Evolutionary conservation across 37 sponge, comb jelly and placozoan genomes (phyloP), one percentile per base, ranked within the genome.

Genomic region (Lycopodina hypogea): DNA sequence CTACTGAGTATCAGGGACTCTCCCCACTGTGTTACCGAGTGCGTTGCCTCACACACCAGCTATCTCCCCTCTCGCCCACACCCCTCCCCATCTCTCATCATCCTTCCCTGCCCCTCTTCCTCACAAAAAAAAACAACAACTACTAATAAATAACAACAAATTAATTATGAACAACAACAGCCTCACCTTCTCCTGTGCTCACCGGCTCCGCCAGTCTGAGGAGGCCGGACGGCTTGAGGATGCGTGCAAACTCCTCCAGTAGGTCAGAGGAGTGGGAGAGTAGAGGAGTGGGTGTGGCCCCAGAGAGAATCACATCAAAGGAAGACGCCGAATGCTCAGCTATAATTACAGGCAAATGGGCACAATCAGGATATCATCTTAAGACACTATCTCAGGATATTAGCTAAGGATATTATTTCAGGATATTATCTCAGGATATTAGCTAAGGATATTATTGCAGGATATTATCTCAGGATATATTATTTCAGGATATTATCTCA

Each of bases 161-260:
- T n/a, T n/a, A n/a, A n/a, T n/a, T n/a, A n/a, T n/a, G n/a, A n/a
- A n/a, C n/a, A n/a, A n/a, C n/a, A 21, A 24, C 24, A 3, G 35
- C 18, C 66, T 30, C 32, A 65, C 66, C 66, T 45, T 45, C 48
- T 65, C 32, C 48, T 24, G 42, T 70, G 23, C 63, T 66, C 3
- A 83, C 74, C 1, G 93, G 88, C 59, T 95, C 93, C 56, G 66
- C 32, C 24, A 95, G 29, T 7, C 71, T 23, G 45, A 96, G 55
- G 22, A 42, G 66, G 32, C 93, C 96, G 8, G 88, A 80, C 2
- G 96, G 88, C 45, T 87, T 90, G 32, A 96, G 68, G 4, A 96
- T 30, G 14, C 96, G 76, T 11, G 84, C 88, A 37, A 90, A 35
- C 71, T 96, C 96, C 37, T 41, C 96, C 42, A 96, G 61, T 9